phyloP scores from a whole-genome alignment of 2,888 invertebrate species.

The Patella depressa region DNA sequence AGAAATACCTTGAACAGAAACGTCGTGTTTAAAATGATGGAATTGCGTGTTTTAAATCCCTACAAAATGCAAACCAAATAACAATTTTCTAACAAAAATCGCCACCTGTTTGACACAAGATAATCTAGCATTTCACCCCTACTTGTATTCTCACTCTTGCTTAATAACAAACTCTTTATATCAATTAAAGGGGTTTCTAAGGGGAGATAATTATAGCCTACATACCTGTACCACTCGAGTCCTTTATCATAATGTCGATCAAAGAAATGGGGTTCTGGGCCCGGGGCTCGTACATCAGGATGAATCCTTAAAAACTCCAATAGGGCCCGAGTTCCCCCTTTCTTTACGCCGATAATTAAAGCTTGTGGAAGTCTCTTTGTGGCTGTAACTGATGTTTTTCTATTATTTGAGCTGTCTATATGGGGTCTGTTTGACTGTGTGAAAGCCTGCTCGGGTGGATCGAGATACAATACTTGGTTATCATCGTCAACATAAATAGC shows the following conservation, averaged over 20 bases:
- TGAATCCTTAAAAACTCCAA: constrained; percentile 93
- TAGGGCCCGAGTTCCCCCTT: constrained; percentile 92
- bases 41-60: too few relatives aligned
- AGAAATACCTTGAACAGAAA: too few relatives aligned
- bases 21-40: too few relatives aligned
- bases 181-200: too few relatives aligned
- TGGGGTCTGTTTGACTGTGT: background rate
- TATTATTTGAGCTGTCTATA: background rate
- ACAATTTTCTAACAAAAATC: too few relatives aligned
- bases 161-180: too few relatives aligned
- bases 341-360: constrained; percentile 93
- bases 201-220: constrained; percentile 1
- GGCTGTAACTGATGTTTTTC: constrained; percentile 4
- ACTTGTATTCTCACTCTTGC: too few relatives aligned
- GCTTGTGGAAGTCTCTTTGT: constrained; percentile 80
- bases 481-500: constrained; percentile 1
- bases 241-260: constrained; percentile 82
- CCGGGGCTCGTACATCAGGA: constrained; percentile 88
- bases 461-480: background rate
- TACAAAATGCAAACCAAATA: too few relatives aligned
- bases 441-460: background rate
- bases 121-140: too few relatives aligned
- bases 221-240: constrained; percentile 80
- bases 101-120: too few relatives aligned
- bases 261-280: constrained; percentile 91